Evolutionary conservation across 2,888 invertebrate species (phyloP), one percentile per base, ranked within the genome.

Genomic region (Trichogramma dendrolimi): DNA sequence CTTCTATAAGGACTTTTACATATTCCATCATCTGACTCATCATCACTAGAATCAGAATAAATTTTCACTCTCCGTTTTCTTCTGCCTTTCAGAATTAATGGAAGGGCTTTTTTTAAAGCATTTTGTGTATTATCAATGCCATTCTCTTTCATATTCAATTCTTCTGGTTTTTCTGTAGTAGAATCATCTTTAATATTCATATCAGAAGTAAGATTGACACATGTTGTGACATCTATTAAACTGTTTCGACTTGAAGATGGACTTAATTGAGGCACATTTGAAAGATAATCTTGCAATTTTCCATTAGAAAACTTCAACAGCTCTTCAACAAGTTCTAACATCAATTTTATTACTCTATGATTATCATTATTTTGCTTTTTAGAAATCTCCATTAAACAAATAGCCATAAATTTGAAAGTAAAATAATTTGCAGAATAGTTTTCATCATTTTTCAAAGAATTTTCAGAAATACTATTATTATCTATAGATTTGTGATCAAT

Each of bases 291-390:
- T 67, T 80, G 76, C 7, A 80, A 67, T 63, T 72, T 71, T 14
- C 71, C 69, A 42, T 76, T 71, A 64, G 72, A 71, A 61, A 76
- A 73, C 66, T 83, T 88, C 67, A 87, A 80, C 44, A 90, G 76
- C 74, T 90, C 90, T 11, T 91, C 91, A 68, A 91, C 86, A 67
- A 94, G 83, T 39, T 93, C 92, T 55, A 95, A 83, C 56, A 90
- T 85, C 73, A 95, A 93, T 41, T 94, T 94, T 73, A 91, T 88
- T 58, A 90, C 85, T 39, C 91, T 89, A 70, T 92, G 91, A 50
- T 89, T 85, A 75, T 91, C 90, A n/a, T 83, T 83, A n/a, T 84
- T 86, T 75, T 87, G 86, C 61, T 93, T 81, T 79, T 91, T 91
- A 41, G 88, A 84, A 68, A 93, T 85, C 63, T 91, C 91, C 75